Evolutionary conservation across 2,797 vertebrate genomes (phyloP), one percentile per base, ranked within the genome.

Genomic region (Hirundo rustica): DNA sequence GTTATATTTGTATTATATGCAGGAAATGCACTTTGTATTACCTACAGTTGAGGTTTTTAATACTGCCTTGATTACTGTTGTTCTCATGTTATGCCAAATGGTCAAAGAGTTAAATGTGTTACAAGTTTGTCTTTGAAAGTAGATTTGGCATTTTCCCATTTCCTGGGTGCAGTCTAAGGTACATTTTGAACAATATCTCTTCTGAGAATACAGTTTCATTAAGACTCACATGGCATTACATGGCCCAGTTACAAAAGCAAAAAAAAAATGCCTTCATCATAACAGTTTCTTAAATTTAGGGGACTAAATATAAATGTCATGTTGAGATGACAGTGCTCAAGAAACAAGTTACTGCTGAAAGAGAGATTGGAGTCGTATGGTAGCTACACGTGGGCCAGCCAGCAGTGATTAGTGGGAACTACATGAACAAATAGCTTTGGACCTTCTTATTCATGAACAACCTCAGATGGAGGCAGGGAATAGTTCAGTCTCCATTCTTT

Each of bases 11-110:
- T 98, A 98, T 98, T 98, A 97, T 97, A 98, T 97, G 96, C 98
- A 94, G 97, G 96, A 98, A 98, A 98, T 97, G 98, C 97, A 98
- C 97, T 98, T 98, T 98, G 96, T 98, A 96, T 97, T 96, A 97
- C 95, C 95, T 96, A 96, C 74, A 96, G 91, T 95, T 96, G 97
- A 97, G 96, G 47, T 97, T 97, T 96, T 97, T 97, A 97, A 97
- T 96, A 97, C 97, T 98, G 97, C 97, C 97, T 98, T 98, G 97
- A 98, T 94, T 97, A 96, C 92, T 96, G 93, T 90, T 96, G 53
- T 97, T 97, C 96, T 97, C 93, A 95, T 96, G 87, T 91, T 95
- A 97, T 96, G 97, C 97, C 96, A 97, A 97, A 97, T 96, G 94
- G 91, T 96, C 93, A 62, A 70, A 86, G 91, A 97, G 85, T 95